A percentile compares a stretch with the other conserved stretches of the same genome.
Evolutionary conservation across 2,113 vertebrate genomes (phyloP).

Genomic region (Rhinolophus ferrumequinum): DNA sequence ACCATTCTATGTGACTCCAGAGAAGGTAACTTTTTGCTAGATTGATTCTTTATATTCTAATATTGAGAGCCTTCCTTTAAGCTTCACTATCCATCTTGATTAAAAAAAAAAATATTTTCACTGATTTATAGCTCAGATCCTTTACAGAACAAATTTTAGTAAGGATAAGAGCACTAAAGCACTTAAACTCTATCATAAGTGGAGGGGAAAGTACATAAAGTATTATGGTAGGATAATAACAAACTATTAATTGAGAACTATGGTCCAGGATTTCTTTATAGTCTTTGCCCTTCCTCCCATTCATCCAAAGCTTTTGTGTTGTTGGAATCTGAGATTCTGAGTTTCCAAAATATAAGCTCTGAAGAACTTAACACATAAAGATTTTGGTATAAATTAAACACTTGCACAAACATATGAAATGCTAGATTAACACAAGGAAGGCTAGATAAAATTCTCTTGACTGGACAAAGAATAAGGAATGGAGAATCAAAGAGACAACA

Average conservation of each 20-base stretch:
- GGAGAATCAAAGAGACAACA: background rate
- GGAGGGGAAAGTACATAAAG: background rate
- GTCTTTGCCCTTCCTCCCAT: background rate
- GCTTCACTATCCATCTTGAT: background rate
- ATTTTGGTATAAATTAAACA: background rate
- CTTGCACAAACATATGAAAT: background rate
- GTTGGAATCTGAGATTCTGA: background rate
- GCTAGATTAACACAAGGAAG: background rate
- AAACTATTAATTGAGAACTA: background rate
- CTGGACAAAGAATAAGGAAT: background rate
- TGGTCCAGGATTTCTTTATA: background rate
- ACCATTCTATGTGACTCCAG: background rate
- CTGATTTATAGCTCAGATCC: background rate
- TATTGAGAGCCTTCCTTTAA: background rate
- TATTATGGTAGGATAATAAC: background rate
- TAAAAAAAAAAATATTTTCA: background rate
- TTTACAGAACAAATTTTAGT: conserved; percentile 1
- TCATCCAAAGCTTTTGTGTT: background rate
- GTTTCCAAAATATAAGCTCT: background rate
- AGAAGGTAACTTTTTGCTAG: background rate
- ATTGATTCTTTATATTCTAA: background rate
- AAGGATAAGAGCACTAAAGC: background rate
- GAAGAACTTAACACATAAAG: background rate
- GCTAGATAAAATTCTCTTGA: background rate
- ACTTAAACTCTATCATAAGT: background rate